phyloP scores from a whole-genome alignment of 2,888 invertebrate genomes.

The Thymelicus acteon region DNA sequence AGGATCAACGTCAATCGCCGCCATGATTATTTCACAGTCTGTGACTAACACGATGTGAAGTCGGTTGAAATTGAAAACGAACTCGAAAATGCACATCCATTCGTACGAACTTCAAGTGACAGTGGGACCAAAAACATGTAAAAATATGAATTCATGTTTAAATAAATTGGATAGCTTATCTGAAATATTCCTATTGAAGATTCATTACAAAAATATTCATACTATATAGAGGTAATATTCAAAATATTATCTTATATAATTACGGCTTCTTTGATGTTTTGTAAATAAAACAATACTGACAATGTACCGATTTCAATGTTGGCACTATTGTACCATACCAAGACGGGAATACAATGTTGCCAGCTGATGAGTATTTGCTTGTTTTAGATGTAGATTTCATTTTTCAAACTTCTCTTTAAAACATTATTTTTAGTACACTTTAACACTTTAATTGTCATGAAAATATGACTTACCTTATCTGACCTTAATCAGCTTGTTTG shows the following conservation, averaged over 20 bases:
- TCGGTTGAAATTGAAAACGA: conserved; percentile 39
- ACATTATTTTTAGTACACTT: no score
- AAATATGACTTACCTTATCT: no score
- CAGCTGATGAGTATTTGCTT: neutral
- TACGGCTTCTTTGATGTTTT: no score
- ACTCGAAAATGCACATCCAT: conserved; percentile 24
- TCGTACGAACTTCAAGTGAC: conserved; percentile 51
- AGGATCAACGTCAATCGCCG: conserved; percentile 82
- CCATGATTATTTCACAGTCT: conserved; percentile 82
- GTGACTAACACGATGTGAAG: conserved; percentile 57
- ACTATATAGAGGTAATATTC: no score
- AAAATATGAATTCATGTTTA: neutral
- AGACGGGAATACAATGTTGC: neutral
- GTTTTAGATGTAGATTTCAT: neutral
- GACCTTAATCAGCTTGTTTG: no score
- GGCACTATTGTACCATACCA: conserved; percentile 14
- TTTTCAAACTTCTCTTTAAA: neutral
- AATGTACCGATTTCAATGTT: conserved; percentile 13
- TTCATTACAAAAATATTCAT: no score
- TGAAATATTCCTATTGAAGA: no score
- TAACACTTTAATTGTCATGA: no score
- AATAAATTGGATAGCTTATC: no score
- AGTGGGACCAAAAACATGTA: conserved; percentile 44
- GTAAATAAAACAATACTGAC: no score
- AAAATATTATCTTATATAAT: no score